Evolutionary conservation across 2,113 vertebrate genomes (phyloP), one percentile per base, ranked within the genome.

Genomic region (Amblyornis subalaris): DNA sequence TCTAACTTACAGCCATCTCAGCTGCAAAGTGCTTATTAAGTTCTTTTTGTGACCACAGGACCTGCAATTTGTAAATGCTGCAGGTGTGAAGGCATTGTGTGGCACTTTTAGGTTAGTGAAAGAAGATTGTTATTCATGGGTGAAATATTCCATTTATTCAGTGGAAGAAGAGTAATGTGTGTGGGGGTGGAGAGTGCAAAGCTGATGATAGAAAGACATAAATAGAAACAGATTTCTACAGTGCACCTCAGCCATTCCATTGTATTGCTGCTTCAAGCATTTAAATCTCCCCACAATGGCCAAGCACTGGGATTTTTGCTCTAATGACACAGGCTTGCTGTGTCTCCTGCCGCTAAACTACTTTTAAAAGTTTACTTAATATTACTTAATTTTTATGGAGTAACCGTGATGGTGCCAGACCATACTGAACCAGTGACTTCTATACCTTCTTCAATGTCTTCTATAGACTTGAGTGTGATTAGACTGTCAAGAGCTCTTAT

Each of bases 121-220:
- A 98, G 94, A 96, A 90, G 95, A 89, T 96, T 92, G 95, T 97
- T 98, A 97, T 95, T 98, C 96, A 97, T 95, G 96, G 95, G 12
- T 97, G 97, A 98, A 95, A 97, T 97, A 96, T 96, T 95, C 96
- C 85, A 97, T 97, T 98, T 97, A 96, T 93, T 96, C 78, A 57
- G 70, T 81, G 82, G 92, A 91, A 97, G 77, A 93, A 57, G 77
- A 95, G 67, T 85, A 90, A 85, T 67, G 73, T 45, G 61, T 25
- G 62, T 18, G 75, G 38, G 73, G 64, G 94, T 89, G 83, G 93
- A 93, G 40, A 87, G 47, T 53, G 48, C n/a, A 44, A 90, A 89
- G 86, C 79, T 87, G 92, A 90, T 85, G 72, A 93, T 74, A 94
- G 88, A 87, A 93, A 83, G 89, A 89, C 76, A 85, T 91, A 97